Evolutionary conservation across 2,797 vertebrate species (phyloP).

Genomic region (Neomorphus geoffroyi): DNA sequence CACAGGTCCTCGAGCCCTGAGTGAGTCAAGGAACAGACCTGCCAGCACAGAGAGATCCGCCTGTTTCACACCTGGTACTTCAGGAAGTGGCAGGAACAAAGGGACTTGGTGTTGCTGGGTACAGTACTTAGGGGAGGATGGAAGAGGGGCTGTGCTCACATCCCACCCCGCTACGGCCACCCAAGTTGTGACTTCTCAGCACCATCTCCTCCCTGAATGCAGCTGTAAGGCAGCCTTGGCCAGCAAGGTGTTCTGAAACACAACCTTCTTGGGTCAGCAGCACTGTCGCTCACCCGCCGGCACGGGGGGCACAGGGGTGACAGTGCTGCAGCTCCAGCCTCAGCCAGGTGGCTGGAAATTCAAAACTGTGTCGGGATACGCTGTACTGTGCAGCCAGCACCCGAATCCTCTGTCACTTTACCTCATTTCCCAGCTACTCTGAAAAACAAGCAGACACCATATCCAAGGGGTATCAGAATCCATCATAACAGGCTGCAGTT

Average conservation of each 20-base stretch:
- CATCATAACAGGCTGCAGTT: not conserved
- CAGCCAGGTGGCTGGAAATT: not conserved
- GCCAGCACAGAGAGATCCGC: not conserved
- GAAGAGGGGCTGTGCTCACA: not conserved
- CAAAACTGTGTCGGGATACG: not conserved
- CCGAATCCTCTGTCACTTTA: not conserved
- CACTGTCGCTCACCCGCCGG: not conserved
- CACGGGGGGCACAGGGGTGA: not conserved
- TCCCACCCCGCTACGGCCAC: not conserved
- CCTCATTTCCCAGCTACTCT: not conserved
- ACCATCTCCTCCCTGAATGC: not conserved
- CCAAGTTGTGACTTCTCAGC: not conserved
- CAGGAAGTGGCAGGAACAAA: not conserved
- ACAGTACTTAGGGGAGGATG: conserved; percentile 17
- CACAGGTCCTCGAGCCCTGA: not conserved
- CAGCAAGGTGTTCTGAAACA: not conserved
- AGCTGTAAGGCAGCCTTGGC: not conserved
- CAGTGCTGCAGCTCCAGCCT: not conserved
- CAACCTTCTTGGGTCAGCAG: not conserved
- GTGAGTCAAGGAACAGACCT: not conserved
- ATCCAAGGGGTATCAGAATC: not conserved
- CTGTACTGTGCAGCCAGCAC: not conserved
- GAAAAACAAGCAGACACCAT: not conserved
- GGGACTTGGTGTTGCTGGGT: not conserved
- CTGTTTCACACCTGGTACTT: not conserved